Evolutionary conservation across 1,140 invertebrate species (phyloP).

Genomic region (Lepidotrigona ventralis): DNA sequence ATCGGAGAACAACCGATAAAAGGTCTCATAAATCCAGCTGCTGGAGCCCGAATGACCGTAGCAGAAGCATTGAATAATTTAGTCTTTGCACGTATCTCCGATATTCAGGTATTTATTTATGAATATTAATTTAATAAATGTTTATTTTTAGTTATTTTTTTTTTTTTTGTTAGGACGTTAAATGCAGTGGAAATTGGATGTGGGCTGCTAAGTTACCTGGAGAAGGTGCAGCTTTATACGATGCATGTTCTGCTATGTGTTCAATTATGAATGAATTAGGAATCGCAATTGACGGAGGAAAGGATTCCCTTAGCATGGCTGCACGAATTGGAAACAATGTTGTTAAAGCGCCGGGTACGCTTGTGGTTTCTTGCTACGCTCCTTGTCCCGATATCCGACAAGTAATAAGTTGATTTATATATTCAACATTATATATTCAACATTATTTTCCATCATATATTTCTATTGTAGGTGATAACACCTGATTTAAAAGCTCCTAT

Average conservation of each 20-base stretch:
- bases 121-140: slow-evolving; percentile 6
- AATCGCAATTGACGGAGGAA: slow-evolving; percentile 97
- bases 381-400: slow-evolving; percentile 93
- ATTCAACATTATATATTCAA: not conserved
- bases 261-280: slow-evolving; percentile 91
- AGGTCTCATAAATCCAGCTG: slow-evolving; percentile 88
- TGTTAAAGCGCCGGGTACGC: slow-evolving; percentile 94
- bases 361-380: slow-evolving; percentile 97
- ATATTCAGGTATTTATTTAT: slow-evolving; percentile 82
- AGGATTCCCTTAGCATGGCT: slow-evolving; percentile 99
- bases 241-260: slow-evolving; percentile 94
- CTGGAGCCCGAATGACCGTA: slow-evolving; percentile 95
- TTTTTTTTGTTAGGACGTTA: slow-evolving; percentile 85
- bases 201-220: slow-evolving; percentile 97
- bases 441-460: not conserved
- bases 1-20: slow-evolving; percentile 99
- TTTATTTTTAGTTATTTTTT: not conserved
- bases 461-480: slow-evolving; percentile 83
- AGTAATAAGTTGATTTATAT: slow-evolving; percentile 66
- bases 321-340: slow-evolving; percentile 87
- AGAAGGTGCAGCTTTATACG: slow-evolving; percentile 92
- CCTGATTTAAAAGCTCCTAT: slow-evolving; percentile 92
- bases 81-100: slow-evolving; percentile 93
- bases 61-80: slow-evolving; percentile 97
- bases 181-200: slow-evolving; percentile 99